Evolutionary conservation across 1,140 invertebrate species (phyloP).

Genomic region (Cotesia chilonis): DNA sequence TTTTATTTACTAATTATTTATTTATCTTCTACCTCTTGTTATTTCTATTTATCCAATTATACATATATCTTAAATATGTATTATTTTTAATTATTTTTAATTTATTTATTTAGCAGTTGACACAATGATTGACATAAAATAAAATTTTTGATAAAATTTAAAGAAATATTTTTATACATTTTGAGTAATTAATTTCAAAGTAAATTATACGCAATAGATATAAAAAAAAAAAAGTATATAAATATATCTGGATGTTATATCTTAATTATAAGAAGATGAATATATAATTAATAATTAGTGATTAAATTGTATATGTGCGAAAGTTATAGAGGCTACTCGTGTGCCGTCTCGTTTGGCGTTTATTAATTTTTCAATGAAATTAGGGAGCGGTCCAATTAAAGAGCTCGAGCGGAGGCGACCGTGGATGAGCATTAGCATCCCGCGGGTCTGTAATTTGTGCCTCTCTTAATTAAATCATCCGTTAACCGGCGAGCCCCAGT

Average conservation of each 20-base stretch:
- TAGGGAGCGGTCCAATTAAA: constrained; percentile 60
- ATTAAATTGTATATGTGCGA: constrained; percentile 26
- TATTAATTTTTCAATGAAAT: constrained; percentile 45
- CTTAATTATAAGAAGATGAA: neutral
- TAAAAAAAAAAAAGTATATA: too few species aligned
- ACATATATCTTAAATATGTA: too few species aligned
- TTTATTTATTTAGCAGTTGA: too few species aligned
- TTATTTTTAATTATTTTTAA: too few species aligned
- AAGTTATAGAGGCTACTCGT: constrained; percentile 7
- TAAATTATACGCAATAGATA: too few species aligned
- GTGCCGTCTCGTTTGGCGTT: constrained; percentile 35
- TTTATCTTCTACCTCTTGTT: neutral
- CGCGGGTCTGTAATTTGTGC: constrained; percentile 66
- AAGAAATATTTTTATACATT: too few species aligned
- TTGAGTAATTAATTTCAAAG: too few species aligned
- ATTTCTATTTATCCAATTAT: neutral
- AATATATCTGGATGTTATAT: too few species aligned
- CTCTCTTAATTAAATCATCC: constrained; percentile 68
- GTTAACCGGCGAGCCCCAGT: constrained; percentile 58
- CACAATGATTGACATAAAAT: too few species aligned
- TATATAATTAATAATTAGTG: constrained; percentile 1
- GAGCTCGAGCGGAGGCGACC: constrained; percentile 56
- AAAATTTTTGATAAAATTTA: too few species aligned
- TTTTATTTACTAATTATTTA: neutral
- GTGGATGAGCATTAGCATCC: constrained; percentile 63